Percentiles rank a stretch among this genome's conserved stretches.
Evolutionary conservation across 1,140 invertebrate genomes (phyloP).

Genomic region (Nymphalis io): DNA sequence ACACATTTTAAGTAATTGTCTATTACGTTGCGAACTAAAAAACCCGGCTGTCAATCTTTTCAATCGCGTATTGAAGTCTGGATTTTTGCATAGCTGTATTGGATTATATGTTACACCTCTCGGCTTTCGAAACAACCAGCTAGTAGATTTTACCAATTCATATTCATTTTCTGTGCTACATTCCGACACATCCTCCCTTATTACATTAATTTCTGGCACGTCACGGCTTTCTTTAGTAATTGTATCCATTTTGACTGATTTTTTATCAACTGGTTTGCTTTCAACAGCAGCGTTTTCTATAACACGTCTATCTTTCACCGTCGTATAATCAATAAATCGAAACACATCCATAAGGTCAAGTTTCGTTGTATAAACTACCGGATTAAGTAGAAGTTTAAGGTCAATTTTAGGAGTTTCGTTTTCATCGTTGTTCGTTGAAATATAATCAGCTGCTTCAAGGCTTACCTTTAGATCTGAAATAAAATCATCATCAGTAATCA

Average conservation of each 20-base stretch:
- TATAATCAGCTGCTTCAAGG: conserved; percentile 9
- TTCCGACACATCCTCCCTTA: not conserved
- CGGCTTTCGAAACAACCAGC: conserved; percentile 67
- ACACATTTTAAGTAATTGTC: conserved; percentile 54
- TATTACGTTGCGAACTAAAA: conserved; percentile 56
- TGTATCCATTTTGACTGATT: conserved; percentile 36
- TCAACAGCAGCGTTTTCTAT: conserved; percentile 50
- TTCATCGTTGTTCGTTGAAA: not conserved
- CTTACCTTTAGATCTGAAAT: conserved; percentile 23
- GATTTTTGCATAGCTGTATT: conserved; percentile 70
- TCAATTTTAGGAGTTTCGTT: conserved; percentile 50
- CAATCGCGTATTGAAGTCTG: conserved; percentile 72
- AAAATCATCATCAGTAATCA: not conserved
- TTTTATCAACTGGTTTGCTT: conserved; percentile 53
- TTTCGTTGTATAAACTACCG: conserved; percentile 61
- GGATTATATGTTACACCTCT: conserved; percentile 58
- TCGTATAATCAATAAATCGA: conserved; percentile 39
- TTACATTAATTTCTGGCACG: conserved; percentile 20
- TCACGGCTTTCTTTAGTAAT: conserved; percentile 27
- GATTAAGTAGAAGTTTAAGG: conserved; percentile 61
- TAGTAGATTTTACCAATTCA: conserved; percentile 47
- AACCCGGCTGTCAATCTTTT: conserved; percentile 63
- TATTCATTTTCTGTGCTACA: conserved; percentile 17
- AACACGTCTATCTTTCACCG: conserved; percentile 44
- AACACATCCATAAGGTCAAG: conserved; percentile 65